These are phyloP conservation scores for Propithecus deckenii DNA, from an alignment of 2,797 vertebrate genomes.

Conservation along the genomic window DNA sequence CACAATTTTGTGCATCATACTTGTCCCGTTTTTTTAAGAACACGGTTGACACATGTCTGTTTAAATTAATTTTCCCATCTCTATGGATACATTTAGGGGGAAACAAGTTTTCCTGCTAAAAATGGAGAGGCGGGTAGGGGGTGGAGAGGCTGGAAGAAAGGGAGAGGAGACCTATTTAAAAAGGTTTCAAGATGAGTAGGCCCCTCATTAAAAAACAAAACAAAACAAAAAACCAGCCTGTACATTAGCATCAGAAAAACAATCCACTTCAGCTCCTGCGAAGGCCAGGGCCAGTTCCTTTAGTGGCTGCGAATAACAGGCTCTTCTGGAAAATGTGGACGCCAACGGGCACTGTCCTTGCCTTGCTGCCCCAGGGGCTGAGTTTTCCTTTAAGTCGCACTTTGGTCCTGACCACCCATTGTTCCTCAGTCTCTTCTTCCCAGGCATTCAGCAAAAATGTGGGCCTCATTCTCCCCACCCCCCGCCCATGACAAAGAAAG, in stretches of 20 bases:
- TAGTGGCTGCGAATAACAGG: constrained; percentile 13
- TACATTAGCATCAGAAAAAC: constrained; percentile 66
- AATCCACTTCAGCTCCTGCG: not conserved
- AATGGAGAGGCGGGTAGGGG: not conserved
- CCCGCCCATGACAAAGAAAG: not conserved
- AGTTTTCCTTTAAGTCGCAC: not conserved
- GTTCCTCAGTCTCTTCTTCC: not conserved
- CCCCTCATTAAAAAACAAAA: not conserved
- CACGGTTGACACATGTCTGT: constrained; percentile 34
- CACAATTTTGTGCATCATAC: not conserved
- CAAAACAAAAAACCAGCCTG: not conserved
- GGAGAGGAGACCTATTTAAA: constrained; percentile 35
- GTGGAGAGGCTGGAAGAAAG: not conserved
- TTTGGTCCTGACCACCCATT: not conserved
- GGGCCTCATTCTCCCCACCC: not conserved
- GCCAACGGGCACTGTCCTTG: not conserved
- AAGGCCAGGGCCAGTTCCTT: not conserved
- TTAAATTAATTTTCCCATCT: constrained; percentile 59
- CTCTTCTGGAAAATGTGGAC: not conserved
- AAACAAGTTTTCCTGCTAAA: constrained; percentile 32
- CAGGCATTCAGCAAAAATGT: not conserved
- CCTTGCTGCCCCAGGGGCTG: not conserved
- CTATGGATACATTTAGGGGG: constrained; percentile 10
- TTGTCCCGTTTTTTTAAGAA: not conserved
- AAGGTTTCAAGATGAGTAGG: constrained; percentile 12